A percentile compares a stretch with the other conserved stretches of the same genome.
Evolutionary conservation across 2,113 vertebrate species (phyloP).

Genomic region (Peromyscus polionotus): DNA sequence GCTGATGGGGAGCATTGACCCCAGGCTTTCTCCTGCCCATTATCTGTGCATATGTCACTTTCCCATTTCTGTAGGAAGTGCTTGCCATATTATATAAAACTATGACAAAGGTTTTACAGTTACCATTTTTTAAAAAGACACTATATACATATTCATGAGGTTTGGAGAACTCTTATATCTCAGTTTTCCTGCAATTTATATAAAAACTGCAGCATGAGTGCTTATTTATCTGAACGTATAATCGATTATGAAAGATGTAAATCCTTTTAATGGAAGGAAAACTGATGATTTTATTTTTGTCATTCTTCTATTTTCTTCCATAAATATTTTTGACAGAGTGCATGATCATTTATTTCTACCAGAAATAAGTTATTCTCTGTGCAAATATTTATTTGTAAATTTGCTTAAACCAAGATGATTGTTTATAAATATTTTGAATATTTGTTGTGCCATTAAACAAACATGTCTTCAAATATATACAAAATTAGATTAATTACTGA

Average conservation of each 20-base stretch:
- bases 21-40: slow-evolving; percentile 26
- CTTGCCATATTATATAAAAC: slow-evolving; percentile 67
- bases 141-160: slow-evolving; percentile 43
- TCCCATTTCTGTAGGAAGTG: slow-evolving; percentile 63
- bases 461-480: slow-evolving; percentile 39
- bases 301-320: slow-evolving; percentile 33
- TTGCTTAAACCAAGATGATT: slow-evolving; percentile 25
- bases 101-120: slow-evolving; percentile 44
- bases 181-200: slow-evolving; percentile 59
- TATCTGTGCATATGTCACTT: slow-evolving; percentile 61
- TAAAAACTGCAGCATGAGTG: slow-evolving; percentile 40
- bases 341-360: slow-evolving; percentile 39
- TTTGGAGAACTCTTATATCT: slow-evolving; percentile 58
- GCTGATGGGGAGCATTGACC: slow-evolving; percentile 66
- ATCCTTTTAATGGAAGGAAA: slow-evolving; percentile 62
- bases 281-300: slow-evolving; percentile 61
- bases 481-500: slow-evolving; percentile 42
- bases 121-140: slow-evolving; percentile 49
- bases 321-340: slow-evolving; percentile 57
- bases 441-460: slow-evolving; percentile 33
- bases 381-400: slow-evolving; percentile 60
- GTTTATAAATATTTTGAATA: slow-evolving; percentile 42
- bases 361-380: slow-evolving; percentile 39
- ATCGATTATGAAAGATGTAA: slow-evolving; percentile 52
- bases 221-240: slow-evolving; percentile 64